phyloP scores from a whole-genome alignment of 1,140 invertebrate species.

The Drosophila melanica region DNA sequence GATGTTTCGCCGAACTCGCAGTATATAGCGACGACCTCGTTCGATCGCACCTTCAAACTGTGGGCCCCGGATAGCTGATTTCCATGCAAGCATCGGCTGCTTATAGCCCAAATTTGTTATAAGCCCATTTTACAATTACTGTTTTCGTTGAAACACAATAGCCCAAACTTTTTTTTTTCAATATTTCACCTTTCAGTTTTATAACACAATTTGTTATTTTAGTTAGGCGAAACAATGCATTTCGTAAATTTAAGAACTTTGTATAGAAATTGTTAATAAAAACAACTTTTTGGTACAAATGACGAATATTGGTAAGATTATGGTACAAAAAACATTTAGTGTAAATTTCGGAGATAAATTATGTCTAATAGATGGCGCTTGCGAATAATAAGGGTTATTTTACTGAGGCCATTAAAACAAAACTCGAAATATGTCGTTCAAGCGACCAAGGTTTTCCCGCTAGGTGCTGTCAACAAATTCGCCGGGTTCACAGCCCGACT shows the following conservation, averaged over 20 bases:
- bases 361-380: background rate
- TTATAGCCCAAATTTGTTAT: conserved; percentile 46
- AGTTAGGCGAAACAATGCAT: conserved; percentile 69
- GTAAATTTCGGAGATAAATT: background rate
- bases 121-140: conserved; percentile 33
- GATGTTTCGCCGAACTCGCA: conserved; percentile 95
- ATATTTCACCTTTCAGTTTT: conserved; percentile 59
- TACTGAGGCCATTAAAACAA: background rate
- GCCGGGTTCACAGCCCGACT: background rate
- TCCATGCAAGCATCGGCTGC: conserved; percentile 29
- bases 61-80: conserved; percentile 92
- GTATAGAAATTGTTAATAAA: conserved; percentile 79
- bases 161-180: conserved; percentile 58
- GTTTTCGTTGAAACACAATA: conserved; percentile 74
- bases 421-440: background rate
- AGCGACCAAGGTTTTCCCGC: background rate
- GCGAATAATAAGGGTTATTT: background rate
- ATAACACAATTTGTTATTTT: conserved; percentile 76
- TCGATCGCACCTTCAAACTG: conserved; percentile 98
- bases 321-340: background rate
- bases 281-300: conserved; percentile 68
- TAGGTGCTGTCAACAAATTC: background rate
- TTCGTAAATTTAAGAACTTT: conserved; percentile 75
- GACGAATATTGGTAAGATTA: background rate
- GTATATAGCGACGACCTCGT: conserved; percentile 96